Evolutionary conservation across 1,140 invertebrate genomes (phyloP), one percentile per base, ranked within the genome.

Genomic region (Eriocheir sinensis): DNA sequence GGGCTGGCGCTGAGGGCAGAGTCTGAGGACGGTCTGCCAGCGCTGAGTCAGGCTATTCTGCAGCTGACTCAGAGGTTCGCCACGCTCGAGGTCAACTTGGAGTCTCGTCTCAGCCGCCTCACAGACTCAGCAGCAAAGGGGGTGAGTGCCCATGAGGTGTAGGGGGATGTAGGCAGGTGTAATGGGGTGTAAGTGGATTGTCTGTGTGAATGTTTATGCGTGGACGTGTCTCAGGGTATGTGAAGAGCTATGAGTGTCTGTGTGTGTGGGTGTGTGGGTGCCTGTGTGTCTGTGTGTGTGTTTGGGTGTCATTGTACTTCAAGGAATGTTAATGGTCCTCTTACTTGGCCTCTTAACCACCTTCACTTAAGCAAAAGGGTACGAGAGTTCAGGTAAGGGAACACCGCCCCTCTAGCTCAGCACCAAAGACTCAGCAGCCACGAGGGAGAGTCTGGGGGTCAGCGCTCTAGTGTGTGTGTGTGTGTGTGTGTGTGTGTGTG

Each of bases 61-160:
- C 94, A 94, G 36, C 81, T 94, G 41, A 94, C 90, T 6, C 94
- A 94, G 48, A 91, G 94, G 81, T 88, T 94, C 81, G 81, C 94
- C 79, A 94, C 94, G 0, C 40, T 94, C 0, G 94, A 94, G 48
- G 89, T 94, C 53, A 94, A 83, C 32, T 17, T 94, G 44, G 89
- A 94, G 90, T 94, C 94, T 2, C 81, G 94, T 34, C 90, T 94
- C 17, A n/a, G 38, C 21, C 40, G 90, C 36, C 89, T 94, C 21
- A 36, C 72, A 0, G 94, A 94, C 27, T 41, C 94, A 0, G 83
- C 90, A 32, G 41, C 81, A 0, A 94, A 92, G 40, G 93, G 93
- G 80, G 94, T 94, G 27, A 85, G 94, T 86, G 34, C 0, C 32
- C 0, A 2, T n/a, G n/a, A n/a, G n/a, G n/a, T n/a, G n/a, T n/a